Evolutionary conservation across 2,797 vertebrate species (phyloP).

Genomic region (Petrocephalus sullivani): DNA sequence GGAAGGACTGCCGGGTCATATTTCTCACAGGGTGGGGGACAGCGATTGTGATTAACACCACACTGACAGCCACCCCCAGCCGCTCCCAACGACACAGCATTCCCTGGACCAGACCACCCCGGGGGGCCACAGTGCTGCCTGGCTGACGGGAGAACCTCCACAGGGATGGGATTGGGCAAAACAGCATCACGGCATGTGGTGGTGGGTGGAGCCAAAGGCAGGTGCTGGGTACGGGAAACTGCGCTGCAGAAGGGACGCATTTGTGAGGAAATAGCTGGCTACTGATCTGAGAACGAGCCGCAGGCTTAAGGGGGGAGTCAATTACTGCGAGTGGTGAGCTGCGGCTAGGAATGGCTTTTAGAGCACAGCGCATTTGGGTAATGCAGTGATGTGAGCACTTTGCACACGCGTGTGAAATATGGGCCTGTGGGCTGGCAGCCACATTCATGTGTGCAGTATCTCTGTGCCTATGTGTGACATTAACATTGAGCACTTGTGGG

Average conservation of each 20-base stretch:
- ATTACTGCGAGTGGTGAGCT: slow-evolving; percentile 57
- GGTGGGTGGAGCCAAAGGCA: not conserved
- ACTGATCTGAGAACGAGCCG: slow-evolving; percentile 39
- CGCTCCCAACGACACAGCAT: not conserved
- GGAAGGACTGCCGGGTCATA: not conserved
- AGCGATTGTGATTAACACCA: not conserved
- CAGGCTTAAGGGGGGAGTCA: slow-evolving; percentile 38
- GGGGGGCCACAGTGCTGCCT: not conserved
- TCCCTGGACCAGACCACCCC: not conserved
- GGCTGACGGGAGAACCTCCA: not conserved
- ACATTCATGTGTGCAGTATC: slow-evolving; percentile 25
- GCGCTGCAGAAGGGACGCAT: not conserved
- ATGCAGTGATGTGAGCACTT: slow-evolving; percentile 51
- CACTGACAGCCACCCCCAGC: not conserved
- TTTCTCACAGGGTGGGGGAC: not conserved
- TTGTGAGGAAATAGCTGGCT: slow-evolving; percentile 29
- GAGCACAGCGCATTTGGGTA: slow-evolving; percentile 44
- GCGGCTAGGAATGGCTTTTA: slow-evolving; percentile 52
- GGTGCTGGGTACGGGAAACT: not conserved
- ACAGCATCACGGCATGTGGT: not conserved
- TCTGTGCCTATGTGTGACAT: not conserved
- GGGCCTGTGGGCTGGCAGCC: slow-evolving; percentile 38
- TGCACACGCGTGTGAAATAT: slow-evolving; percentile 64
- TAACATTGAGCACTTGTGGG: not conserved
- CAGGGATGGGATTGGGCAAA: not conserved